phyloP scores from a whole-genome alignment of 2,113 vertebrate genomes.

The Brachyhypopomus gauderio region DNA sequence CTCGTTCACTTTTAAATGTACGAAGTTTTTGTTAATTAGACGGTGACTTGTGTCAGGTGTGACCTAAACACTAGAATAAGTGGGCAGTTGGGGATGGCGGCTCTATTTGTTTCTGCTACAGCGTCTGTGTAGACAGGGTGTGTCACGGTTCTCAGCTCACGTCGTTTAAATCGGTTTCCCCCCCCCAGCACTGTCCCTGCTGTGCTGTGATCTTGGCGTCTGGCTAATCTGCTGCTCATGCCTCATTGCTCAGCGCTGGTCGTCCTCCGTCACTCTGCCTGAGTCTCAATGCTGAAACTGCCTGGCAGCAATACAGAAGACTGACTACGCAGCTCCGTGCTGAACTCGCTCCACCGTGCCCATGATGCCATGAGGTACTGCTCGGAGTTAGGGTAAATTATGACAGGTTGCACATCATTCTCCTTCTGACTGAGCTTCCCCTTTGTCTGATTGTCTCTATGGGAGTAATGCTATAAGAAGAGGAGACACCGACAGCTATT shows the following conservation, averaged over 20 bases:
- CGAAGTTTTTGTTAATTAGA: background rate
- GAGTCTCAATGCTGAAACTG: conserved; percentile 64
- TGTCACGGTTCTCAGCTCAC: no score
- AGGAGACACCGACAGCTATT: conserved; percentile 26
- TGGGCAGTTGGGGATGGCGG: no score
- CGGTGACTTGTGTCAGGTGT: no score
- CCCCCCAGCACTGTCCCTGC: background rate
- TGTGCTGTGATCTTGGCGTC: conserved; percentile 26
- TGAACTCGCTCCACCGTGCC: conserved; percentile 61
- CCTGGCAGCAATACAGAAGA: conserved; percentile 70
- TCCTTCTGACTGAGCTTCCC: conserved; percentile 60
- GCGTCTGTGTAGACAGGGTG: no score
- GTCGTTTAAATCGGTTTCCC: no score
- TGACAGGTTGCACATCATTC: conserved; percentile 61
- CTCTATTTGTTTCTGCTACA: no score
- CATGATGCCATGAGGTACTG: conserved; percentile 24
- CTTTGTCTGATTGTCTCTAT: conserved; percentile 47
- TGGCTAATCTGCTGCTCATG: conserved; percentile 59
- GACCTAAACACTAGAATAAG: no score
- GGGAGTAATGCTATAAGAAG: background rate
- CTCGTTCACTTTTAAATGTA: background rate
- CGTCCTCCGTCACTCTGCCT: conserved; percentile 22
- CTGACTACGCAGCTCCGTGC: conserved; percentile 63
- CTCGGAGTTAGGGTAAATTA: conserved; percentile 62
- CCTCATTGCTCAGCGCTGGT: conserved; percentile 16